Conservation (phyloP, 2,113 vertebrate species). For the Vicugna pacos region DNA sequence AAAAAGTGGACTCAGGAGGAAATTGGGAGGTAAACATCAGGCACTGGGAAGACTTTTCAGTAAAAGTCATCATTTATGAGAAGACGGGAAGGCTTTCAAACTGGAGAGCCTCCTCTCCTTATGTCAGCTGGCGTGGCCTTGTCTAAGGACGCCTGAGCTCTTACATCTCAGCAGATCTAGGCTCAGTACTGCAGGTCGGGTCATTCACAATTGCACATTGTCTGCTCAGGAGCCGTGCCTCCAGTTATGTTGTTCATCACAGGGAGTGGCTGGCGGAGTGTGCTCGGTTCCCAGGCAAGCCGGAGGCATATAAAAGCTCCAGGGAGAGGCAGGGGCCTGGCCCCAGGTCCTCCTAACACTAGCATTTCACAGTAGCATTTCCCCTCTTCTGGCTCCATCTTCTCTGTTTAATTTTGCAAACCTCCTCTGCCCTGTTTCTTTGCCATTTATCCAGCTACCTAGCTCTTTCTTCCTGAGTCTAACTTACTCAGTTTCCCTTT, state of each 20-base stretch:
- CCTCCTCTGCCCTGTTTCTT: background rate
- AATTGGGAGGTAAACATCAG: background rate
- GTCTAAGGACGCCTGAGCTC: background rate
- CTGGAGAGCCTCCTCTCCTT: background rate
- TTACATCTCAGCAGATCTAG: background rate
- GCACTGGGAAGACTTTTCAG: background rate
- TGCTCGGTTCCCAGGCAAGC: background rate
- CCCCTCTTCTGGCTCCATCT: background rate
- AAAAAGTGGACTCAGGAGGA: background rate
- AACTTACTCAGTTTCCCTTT: background rate
- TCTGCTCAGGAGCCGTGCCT: background rate
- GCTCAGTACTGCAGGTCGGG: background rate
- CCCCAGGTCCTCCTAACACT: background rate
- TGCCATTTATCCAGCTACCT: background rate
- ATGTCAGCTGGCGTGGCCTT: no score
- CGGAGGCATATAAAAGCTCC: background rate
- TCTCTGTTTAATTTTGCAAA: background rate
- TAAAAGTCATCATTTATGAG: background rate
- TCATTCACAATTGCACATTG: accelerated
- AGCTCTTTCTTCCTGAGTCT: background rate
- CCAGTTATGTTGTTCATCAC: background rate
- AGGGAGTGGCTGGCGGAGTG: background rate
- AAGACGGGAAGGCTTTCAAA: background rate
- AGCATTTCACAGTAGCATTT: background rate
- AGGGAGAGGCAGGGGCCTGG: background rate